phyloP scores from a whole-genome alignment of 2,797 vertebrate genomes.

The Rallus crepitans region DNA sequence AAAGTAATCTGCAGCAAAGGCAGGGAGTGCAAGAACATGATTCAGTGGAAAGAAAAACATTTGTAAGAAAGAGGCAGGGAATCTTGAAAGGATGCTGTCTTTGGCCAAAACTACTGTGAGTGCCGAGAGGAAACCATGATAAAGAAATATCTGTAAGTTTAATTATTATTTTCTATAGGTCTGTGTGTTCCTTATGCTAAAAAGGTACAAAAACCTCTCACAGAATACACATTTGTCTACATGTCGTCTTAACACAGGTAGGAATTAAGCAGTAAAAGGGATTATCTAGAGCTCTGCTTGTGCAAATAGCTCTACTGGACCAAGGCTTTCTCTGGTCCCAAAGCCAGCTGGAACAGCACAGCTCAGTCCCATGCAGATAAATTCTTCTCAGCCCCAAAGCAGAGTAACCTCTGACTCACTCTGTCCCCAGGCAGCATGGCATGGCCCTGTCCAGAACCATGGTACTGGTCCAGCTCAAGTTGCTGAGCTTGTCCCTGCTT shows the following conservation, averaged over 20 bases:
- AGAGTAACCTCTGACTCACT: rapidly evolving
- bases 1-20: conserved; percentile 3
- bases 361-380: neutral
- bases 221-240: neutral
- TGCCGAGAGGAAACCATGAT: neutral
- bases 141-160: neutral
- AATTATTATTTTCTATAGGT: neutral
- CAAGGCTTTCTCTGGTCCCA: neutral
- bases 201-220: neutral
- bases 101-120: neutral
- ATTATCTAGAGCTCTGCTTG: neutral
- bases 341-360: neutral
- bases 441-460: neutral
- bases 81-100: conserved; percentile 39
- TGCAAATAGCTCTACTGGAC: neutral
- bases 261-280: neutral
- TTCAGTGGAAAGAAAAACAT: conserved; percentile 55
- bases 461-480: neutral
- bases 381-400: neutral
- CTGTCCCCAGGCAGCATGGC: rapidly evolving
- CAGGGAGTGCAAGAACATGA: conserved; percentile 4
- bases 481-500: neutral
- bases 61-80: conserved; percentile 8
- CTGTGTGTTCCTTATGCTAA: neutral
- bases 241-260: neutral